A percentile compares a stretch with the other conserved stretches of the same genome.
Conservation (phyloP, 2,888 invertebrate species). For the Malacosoma neustria region DNA sequence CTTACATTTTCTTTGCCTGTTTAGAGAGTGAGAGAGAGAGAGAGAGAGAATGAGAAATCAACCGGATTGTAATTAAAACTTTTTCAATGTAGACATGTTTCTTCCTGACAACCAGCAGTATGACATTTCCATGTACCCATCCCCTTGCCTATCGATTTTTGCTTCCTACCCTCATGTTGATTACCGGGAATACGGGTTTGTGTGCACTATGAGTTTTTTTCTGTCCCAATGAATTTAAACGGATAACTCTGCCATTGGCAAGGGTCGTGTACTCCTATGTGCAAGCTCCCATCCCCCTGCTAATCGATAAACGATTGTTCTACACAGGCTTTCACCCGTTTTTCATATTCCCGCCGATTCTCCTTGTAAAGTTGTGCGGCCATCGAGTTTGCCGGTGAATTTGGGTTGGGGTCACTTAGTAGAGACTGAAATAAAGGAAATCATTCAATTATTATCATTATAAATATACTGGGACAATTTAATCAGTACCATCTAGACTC, state of each 20-base stretch:
- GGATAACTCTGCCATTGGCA: constrained; percentile 38
- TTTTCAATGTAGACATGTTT: too few species aligned
- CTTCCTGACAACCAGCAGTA: too few species aligned
- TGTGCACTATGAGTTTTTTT: constrained; percentile 23
- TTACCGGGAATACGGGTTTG: too few species aligned
- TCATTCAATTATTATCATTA: neutral
- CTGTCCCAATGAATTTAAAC: constrained; percentile 57
- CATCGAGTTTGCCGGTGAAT: constrained; percentile 99
- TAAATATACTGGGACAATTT: neutral
- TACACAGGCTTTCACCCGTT: constrained; percentile 98
- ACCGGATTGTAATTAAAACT: too few species aligned
- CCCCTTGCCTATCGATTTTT: too few species aligned
- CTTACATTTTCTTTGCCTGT: too few species aligned
- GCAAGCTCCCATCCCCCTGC: constrained; percentile 46
- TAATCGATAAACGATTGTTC: constrained; percentile 99
- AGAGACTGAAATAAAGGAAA: constrained; percentile 87
- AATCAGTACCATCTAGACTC: too few species aligned
- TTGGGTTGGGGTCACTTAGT: constrained; percentile 99
- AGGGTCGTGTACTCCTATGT: constrained; percentile 32
- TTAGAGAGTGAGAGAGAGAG: too few species aligned
- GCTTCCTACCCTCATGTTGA: too few species aligned
- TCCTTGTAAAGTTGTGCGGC: constrained; percentile 99
- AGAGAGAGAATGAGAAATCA: too few species aligned
- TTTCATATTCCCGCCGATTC: constrained; percentile 99
- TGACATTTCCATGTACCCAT: too few species aligned